Evolutionary conservation across 1,140 invertebrate species (phyloP), one percentile per base, ranked within the genome.

Genomic region (Lordiphosa mommai): DNA sequence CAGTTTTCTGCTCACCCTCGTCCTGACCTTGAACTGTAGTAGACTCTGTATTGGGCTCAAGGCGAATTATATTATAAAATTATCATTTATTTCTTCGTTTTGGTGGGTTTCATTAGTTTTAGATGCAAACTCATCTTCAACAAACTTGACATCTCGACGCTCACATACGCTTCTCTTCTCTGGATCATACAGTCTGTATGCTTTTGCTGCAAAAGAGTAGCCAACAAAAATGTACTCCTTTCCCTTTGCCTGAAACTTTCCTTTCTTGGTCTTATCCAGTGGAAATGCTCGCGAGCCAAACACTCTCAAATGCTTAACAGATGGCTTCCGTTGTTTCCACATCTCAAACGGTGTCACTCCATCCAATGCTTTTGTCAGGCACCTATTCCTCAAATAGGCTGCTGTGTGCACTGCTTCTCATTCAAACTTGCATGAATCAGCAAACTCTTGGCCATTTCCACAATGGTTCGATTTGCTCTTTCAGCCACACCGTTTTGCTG

Each of bases 151-250:
- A 16, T 49, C 33, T 23, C 32, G 33, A 8, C 33, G 17, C 12
- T 50, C 33, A n/a, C 36, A 8, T 20, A 50, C 1, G 1, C n/a
- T 20, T 17, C 47, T 33, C 8, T 37, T 36, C 17, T 36, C 32
- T 50, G n/a, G 23, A 17, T 50, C 47, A n/a, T 36, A 37, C 2
- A 50, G 14, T 4, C 33, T 16, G 17, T 50, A 50, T 36, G 47
- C 47, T 23, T 50, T 37, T 14, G 16, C 33, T 27, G 32, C 34
- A 36, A 23, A 14, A 0, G 33, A 50, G 9, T 50, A 50, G 14
- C 47, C 47, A 38, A 50, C 9, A 9, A 37, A 38, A 20, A 51
- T 16, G 12, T 49, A 37, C 34, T 38, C 23, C 9, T 36, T 20
- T 13, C 33, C 47, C 4, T 51, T 40, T 5, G 36, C n/a, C 2